Conservation (phyloP, 2,888 invertebrate genomes). For the Parnassius orleans region DNA sequence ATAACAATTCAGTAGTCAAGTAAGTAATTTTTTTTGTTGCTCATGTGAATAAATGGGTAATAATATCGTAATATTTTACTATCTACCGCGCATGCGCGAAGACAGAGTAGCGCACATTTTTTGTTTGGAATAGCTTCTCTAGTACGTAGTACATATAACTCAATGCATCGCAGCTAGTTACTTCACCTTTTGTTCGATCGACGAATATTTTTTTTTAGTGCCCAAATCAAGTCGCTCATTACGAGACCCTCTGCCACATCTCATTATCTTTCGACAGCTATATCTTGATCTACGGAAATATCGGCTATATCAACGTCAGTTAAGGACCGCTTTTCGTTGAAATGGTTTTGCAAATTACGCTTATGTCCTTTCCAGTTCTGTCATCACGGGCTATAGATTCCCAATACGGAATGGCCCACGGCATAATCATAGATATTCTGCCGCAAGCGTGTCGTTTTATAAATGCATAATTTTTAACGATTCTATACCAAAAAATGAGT, state of each 20-base stretch:
- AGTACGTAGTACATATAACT: too few species aligned
- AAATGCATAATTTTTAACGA: constrained; percentile 55
- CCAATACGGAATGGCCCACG: constrained; percentile 52
- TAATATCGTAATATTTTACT: too few species aligned
- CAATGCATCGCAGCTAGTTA: not conserved
- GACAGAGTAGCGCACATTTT: too few species aligned
- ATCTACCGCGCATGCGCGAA: too few species aligned
- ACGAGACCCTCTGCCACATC: constrained; percentile 54
- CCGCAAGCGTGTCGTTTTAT: constrained; percentile 64
- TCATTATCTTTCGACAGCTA: constrained; percentile 53
- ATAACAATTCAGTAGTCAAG: too few species aligned
- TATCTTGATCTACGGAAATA: constrained; percentile 35
- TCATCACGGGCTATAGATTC: constrained; percentile 61
- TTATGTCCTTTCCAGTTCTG: constrained; percentile 50
- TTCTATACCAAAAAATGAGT: too few species aligned
- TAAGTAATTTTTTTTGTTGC: too few species aligned
- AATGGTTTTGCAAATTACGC: constrained; percentile 39
- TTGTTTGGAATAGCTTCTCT: too few species aligned
- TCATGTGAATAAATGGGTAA: too few species aligned
- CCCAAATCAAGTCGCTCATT: constrained; percentile 57
- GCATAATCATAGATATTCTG: constrained; percentile 70
- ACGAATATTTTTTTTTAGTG: constrained; percentile 49
- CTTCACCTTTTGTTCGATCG: constrained; percentile 31
- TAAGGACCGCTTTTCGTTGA: constrained; percentile 39
- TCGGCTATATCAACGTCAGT: constrained; percentile 35